A percentile compares a stretch with the other conserved stretches of the same genome.
Evolutionary conservation across 2,888 invertebrate genomes (phyloP).

Genomic region (Thymelicus lineola): DNA sequence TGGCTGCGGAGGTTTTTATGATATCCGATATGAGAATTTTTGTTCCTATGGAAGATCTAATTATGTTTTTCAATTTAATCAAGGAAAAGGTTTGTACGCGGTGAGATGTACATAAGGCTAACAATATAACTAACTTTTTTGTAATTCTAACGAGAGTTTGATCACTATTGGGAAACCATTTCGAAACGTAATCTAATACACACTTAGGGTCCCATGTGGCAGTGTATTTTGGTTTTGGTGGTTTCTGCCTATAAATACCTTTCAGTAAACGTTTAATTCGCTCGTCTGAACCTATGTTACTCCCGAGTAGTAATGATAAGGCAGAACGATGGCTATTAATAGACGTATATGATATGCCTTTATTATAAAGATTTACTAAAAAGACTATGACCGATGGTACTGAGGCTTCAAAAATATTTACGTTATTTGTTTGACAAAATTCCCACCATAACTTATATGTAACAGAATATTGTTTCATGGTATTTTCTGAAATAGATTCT

Average conservation of each 20-base stretch:
- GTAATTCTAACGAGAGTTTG: slow-evolving; percentile 42
- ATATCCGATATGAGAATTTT: slow-evolving; percentile 38
- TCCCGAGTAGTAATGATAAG: slow-evolving; percentile 45
- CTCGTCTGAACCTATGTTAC: slow-evolving; percentile 44
- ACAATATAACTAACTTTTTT: slow-evolving; percentile 45
- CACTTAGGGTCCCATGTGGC: slow-evolving; percentile 47
- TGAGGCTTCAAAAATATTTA: no score
- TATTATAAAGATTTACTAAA: slow-evolving; percentile 43
- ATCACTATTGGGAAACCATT: slow-evolving; percentile 44
- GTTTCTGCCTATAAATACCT: slow-evolving; percentile 45
- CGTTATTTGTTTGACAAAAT: slow-evolving; percentile 28
- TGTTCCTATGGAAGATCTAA: slow-evolving; percentile 11
- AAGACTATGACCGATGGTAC: slow-evolving; percentile 36
- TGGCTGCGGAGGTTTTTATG: slow-evolving; percentile 41
- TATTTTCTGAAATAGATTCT: slow-evolving; percentile 40
- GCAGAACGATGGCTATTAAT: slow-evolving; percentile 49
- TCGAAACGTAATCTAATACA: slow-evolving; percentile 42
- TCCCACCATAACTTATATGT: slow-evolving; percentile 41
- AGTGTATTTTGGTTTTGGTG: slow-evolving; percentile 47
- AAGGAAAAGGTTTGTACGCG: no score
- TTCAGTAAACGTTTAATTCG: slow-evolving; percentile 45
- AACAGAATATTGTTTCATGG: slow-evolving; percentile 38
- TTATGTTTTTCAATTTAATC: slow-evolving; percentile 42
- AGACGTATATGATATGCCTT: slow-evolving; percentile 43
- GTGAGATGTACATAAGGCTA: no score